Evolutionary conservation across 2,888 invertebrate species (phyloP).

Genomic region (Criorhina ranunculi): DNA sequence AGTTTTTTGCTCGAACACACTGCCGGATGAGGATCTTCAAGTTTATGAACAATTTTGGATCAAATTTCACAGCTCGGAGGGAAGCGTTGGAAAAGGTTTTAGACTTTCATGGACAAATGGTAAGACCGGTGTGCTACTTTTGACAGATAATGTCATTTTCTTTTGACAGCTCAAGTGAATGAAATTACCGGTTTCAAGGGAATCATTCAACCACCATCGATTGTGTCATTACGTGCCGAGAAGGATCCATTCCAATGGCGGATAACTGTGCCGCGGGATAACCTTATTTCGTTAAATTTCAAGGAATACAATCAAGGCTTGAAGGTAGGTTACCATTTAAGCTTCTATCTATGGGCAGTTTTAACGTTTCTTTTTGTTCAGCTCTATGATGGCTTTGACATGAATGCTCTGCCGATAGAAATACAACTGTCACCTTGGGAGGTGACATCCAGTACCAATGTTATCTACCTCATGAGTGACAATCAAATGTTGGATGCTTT

Average conservation of each 20-base stretch:
- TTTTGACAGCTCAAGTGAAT: conserved; percentile 79
- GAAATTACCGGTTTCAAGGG: conserved; percentile 80
- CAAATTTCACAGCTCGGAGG: conserved; percentile 89
- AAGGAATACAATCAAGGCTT: conserved; percentile 81
- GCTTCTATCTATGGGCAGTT: neutral
- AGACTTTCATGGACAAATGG: conserved; percentile 89
- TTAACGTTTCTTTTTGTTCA: conserved; percentile 78
- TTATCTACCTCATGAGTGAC: conserved; percentile 85
- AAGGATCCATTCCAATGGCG: conserved; percentile 81
- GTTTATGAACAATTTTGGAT: conserved; percentile 88
- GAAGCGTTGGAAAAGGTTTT: conserved; percentile 89
- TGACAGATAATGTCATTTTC: neutral
- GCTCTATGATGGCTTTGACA: conserved; percentile 92
- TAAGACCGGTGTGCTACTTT: conserved; percentile 81
- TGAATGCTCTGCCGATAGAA: conserved; percentile 85
- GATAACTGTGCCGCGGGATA: conserved; percentile 78
- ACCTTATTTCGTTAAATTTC: conserved; percentile 78
- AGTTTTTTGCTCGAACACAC: conserved; percentile 89
- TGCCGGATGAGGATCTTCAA: conserved; percentile 87
- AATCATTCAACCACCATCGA: conserved; percentile 80
- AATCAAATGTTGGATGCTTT: conserved; percentile 80
- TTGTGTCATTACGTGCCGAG: conserved; percentile 77
- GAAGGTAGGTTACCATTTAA: conserved; percentile 75
- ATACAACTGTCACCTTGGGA: conserved; percentile 79
- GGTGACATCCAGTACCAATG: conserved; percentile 88